These are phyloP conservation scores for Hystrix brachyura DNA, from an alignment of 2,113 vertebrate species.

Conservation along the genomic window DNA sequence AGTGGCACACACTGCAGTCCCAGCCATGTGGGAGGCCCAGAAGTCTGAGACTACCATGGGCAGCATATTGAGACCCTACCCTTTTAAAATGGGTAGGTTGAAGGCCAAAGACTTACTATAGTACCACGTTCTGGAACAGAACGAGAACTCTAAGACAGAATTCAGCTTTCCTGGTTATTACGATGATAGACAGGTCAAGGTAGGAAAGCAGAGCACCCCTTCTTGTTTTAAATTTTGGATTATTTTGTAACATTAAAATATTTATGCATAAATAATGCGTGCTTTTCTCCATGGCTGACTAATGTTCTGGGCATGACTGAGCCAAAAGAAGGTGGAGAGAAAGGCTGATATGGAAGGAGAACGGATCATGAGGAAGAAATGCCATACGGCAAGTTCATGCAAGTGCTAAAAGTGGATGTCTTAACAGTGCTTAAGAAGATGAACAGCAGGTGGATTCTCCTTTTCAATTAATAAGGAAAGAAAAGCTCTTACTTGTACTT, in stretches of 20 bases:
- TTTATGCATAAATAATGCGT: background rate
- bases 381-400: background rate
- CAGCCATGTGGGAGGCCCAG: background rate
- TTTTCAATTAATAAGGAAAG: background rate
- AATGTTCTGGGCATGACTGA: background rate
- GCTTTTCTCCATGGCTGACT: background rate
- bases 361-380: background rate
- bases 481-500: background rate
- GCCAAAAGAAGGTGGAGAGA: background rate
- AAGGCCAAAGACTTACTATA: background rate
- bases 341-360: background rate
- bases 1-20: background rate
- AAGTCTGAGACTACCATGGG: background rate
- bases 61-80: background rate
- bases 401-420: background rate
- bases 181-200: background rate
- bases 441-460: background rate
- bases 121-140: background rate
- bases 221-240: background rate
- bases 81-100: background rate
- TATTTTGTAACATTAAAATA: constrained; percentile 1
- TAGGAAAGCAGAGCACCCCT: background rate
- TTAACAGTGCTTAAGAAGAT: fast-evolving
- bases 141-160: background rate
- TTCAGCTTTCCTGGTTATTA: background rate